These are phyloP conservation scores for Bujurquina vittata DNA, from an alignment of 2,113 vertebrate genomes.

Conservation along the genomic window DNA sequence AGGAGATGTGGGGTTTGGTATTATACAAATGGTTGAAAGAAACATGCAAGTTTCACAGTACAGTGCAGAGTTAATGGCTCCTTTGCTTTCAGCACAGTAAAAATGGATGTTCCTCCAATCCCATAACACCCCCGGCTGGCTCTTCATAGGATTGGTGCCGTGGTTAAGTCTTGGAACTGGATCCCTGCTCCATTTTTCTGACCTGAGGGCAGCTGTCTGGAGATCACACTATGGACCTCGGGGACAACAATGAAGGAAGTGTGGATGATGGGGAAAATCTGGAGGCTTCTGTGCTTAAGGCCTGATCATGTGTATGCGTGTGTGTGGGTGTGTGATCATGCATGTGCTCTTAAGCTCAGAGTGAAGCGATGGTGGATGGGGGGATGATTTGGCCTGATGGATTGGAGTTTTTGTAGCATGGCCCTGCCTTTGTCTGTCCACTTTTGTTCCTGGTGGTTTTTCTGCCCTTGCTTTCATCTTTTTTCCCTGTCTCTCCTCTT, in stretches of 20 bases:
- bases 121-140: background rate
- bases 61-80: background rate
- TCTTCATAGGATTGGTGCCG: background rate
- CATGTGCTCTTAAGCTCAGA: slow-evolving; percentile 18
- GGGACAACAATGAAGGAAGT: slow-evolving; percentile 11
- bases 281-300: background rate
- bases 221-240: background rate
- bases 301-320: background rate
- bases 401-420: background rate
- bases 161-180: background rate
- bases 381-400: slow-evolving; percentile 2
- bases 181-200: background rate
- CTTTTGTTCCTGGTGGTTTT: background rate
- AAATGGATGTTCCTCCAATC: background rate
- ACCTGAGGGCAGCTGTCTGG: background rate
- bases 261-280: slow-evolving; percentile 6
- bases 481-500: slow-evolving; percentile 28
- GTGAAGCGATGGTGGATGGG: slow-evolving; percentile 7
- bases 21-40: background rate
- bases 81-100: background rate
- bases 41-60: background rate
- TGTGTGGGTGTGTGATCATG: background rate
- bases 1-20: background rate
- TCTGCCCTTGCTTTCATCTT: slow-evolving; percentile 8
- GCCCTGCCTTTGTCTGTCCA: background rate